Evolutionary conservation across 2,113 vertebrate genomes (phyloP).

Genomic region (Lanius collurio): DNA sequence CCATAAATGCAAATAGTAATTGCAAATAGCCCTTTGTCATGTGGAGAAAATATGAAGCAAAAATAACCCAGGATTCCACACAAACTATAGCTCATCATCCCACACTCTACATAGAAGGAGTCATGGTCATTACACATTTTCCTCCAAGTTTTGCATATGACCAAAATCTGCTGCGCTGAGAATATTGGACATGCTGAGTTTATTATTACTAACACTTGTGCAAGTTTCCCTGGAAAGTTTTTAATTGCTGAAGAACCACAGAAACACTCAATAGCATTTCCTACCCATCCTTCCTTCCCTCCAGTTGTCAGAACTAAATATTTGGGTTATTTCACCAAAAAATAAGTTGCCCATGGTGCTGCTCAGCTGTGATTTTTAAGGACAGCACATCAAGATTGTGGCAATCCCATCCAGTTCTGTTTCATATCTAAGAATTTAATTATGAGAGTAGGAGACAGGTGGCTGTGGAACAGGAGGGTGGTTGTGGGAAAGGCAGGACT

Average conservation of each 20-base stretch:
- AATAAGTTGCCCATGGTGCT: not conserved
- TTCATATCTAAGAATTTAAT: not conserved
- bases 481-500: not conserved
- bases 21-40: not conserved
- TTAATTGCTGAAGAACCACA: not conserved
- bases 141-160: not conserved
- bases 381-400: not conserved
- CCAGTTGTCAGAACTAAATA: not conserved
- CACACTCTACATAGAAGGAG: not conserved
- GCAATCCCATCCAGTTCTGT: not conserved
- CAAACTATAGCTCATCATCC: not conserved
- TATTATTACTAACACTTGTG: not conserved
- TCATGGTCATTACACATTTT: not conserved
- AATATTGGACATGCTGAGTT: not conserved
- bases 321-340: not conserved
- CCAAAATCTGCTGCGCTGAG: not conserved
- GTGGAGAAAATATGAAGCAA: not conserved
- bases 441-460: fast-evolving
- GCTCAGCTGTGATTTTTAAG: not conserved
- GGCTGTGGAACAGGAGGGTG: not conserved
- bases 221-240: not conserved
- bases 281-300: not conserved
- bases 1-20: not conserved
- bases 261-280: not conserved
- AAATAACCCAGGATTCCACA: not conserved